These are phyloP conservation scores for Caenorhabditis imperialis DNA, from an alignment of 2,888 invertebrate species.

Conservation along the genomic window DNA sequence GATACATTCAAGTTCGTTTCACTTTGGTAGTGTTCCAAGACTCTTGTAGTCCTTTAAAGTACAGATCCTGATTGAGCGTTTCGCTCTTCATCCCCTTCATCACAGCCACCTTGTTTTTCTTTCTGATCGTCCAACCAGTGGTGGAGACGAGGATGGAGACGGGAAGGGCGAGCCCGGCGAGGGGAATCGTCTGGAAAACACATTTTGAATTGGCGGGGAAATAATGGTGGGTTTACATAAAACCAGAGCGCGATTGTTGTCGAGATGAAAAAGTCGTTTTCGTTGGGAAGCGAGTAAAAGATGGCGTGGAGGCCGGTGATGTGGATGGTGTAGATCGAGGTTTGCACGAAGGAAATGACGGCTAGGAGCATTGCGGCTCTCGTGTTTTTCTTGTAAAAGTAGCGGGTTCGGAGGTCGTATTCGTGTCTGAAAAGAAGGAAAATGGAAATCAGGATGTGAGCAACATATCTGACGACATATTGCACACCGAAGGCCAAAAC, in stretches of 20 bases:
- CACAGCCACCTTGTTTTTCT: slow-evolving; percentile 28
- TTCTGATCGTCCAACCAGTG: slow-evolving; percentile 3
- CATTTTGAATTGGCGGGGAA: background rate
- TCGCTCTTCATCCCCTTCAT: background rate
- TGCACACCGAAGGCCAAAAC: too few relatives aligned
- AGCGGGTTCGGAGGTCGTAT: slow-evolving; percentile 33
- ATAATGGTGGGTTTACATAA: slow-evolving; percentile 7
- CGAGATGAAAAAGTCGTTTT: slow-evolving; percentile 11
- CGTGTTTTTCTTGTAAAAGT: slow-evolving; percentile 25
- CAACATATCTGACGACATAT: too few relatives aligned
- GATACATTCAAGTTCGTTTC: background rate
- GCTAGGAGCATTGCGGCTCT: slow-evolving; percentile 29
- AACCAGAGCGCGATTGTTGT: slow-evolving; percentile 16
- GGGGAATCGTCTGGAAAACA: slow-evolving; percentile 24
- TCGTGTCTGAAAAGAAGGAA: slow-evolving; percentile 14
- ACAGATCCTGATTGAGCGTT: slow-evolving; percentile 21
- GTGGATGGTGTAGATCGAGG: slow-evolving; percentile 26
- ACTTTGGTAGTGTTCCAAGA: slow-evolving; percentile 10
- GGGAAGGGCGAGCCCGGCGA: slow-evolving; percentile 29
- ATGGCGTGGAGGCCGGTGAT: slow-evolving; percentile 1
- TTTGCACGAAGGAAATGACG: slow-evolving; percentile 35
- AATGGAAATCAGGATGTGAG: too few relatives aligned
- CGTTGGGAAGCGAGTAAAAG: slow-evolving; percentile 6
- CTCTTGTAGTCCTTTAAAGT: slow-evolving; percentile 15
- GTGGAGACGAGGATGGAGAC: slow-evolving; percentile 11